Base-by-base conservation (phyloP, 2,888 invertebrate species). In the Neoscelio sp. region DNA sequence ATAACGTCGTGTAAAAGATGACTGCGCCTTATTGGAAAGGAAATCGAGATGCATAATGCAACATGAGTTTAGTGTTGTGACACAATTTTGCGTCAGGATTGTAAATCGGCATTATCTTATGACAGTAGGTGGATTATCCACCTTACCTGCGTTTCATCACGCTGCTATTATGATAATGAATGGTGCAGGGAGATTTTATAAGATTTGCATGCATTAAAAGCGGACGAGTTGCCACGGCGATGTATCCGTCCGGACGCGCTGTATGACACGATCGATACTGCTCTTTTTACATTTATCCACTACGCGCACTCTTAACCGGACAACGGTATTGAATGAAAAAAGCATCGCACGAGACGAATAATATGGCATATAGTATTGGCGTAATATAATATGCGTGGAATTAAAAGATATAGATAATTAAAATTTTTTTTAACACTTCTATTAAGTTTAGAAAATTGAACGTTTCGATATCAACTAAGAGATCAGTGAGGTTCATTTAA, bases 121-220 rank as follows among this genome's bases (percentile, higher is more conserved):
- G 40, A 40, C 15, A 5, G 26, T 52, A 52, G 50, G 23, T 40
- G 42, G 42, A 28, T 58, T 42, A 42, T 17, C 40, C 33, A 44
- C 28, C 13, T 33, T 38, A 12, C 33, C 33, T 8, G 17, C 42
- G 56, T 42, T 35, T 38, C 20, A 52, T 52, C 52, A 20, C 30
- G 42, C 20, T 23, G 46, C 38, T 48, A 28, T 65, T 65, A 65
- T 52, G 52, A 33, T 65, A 65, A 65, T 65, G 30, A 65, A 52
- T 42, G 52, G 42, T 10, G 33, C 30, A 12, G 30, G 52, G 0
- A 44, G 54, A 67, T 67, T 67, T 67, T 67, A 54, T 54, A 44
- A 52, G 54, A 67, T 67, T 67, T 67, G 44, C 54, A 67, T 67
- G 44, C 23, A 54, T 67, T 33, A 54, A 44, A 54, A 30, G 44